Base-by-base conservation (phyloP, 2,888 invertebrate genomes). In the Adelphocoris suturalis region DNA sequence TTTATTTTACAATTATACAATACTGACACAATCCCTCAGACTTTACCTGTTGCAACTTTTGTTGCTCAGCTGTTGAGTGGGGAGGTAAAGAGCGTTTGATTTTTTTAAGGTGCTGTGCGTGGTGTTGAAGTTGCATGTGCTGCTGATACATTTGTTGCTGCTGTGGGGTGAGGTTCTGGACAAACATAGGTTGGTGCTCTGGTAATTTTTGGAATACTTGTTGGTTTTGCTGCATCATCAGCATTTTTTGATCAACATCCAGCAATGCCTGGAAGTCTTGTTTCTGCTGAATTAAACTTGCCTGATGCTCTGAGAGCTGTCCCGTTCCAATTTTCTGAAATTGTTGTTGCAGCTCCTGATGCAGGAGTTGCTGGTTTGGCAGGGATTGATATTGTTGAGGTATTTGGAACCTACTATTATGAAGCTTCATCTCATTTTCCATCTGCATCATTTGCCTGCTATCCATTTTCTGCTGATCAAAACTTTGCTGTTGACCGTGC, bases 111-210 rank as follows among this genome's bases (percentile, higher is more conserved):
- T 93, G 93, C 90, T 93, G 93, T 90, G 93, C 93, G 92, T 93
- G 93, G 91, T 94, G 93, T 91, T 93, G 93, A 76, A 93, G 92
- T 89, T 93, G 93, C 93, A 93, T 95, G 94, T 57, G 95, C 93
- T 91, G 94, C 93, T 92, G 94, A 93, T 91, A 92, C 92, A 93
- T 92, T 87, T 92, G 92, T 90, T 94, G 94, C 90, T 94, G 94
- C 92, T 96, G 96, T 76, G 94, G 94, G 27, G 95, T 95, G 80
- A 95, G 94, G 92, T 95, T 95, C 92, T 95, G 95, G 91, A 91
- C 92, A 92, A 91, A 92, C 85, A 92, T 91, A 28, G 92, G 91
- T 85, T 92, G 92, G 55, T 91, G 92, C 88, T 94, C 94, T 92
- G 95, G 95, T 0, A 95, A 93, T 19, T 95, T 94, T 91, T 95